Base-by-base conservation (phyloP, 92 coral and sea anemone genomes). In the Porites divaricata region DNA sequence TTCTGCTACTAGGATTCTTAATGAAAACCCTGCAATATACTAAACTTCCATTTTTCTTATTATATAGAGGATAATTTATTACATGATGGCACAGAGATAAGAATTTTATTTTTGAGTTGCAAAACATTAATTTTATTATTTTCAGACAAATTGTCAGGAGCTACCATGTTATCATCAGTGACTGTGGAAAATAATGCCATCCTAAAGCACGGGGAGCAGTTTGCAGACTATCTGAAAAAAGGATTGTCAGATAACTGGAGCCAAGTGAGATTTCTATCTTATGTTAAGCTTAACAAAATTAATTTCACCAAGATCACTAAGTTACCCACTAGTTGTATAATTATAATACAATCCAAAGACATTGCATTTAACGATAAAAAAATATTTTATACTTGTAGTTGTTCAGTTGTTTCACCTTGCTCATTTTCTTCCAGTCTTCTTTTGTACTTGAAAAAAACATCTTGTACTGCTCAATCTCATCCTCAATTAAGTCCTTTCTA, bases 161-260 rank as follows among this genome's bases (percentile, higher is more conserved):
- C 24, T 54, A 2, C 84, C 20, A 74, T 80, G 70, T 67, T 68
- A 75, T 45, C 75, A n/a, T 88, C 62, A 11, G 86, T 70, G 12
- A 58, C 83, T 19, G 86, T 63, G 59, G 92, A 83, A 21, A 82
- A 87, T 16, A 94, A 94, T 87, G 95, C 98, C 15, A 85, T 94
- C 13, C 88, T 94, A 9, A 84, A 84, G 80, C 98, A 94, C 89
- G 98, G 98, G 54, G 91, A 92, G 10, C 99, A 96, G 84, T 96
- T 96, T 87, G 95, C 97, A 45, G 93, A 91, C 83, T 95, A 95
- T 74, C 95, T 96, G 45, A 92, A 77, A 25, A 92, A 91, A 75
- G 99, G 99, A 51, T 74, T 96, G 86, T 92, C 99, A 17, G 99
- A 96, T 71, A 96, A 96, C 80, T 96, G 99, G 99, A 96, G 99